Conservation (phyloP, 2,797 vertebrate genomes). For the Neosilurus hyrtlii region DNA sequence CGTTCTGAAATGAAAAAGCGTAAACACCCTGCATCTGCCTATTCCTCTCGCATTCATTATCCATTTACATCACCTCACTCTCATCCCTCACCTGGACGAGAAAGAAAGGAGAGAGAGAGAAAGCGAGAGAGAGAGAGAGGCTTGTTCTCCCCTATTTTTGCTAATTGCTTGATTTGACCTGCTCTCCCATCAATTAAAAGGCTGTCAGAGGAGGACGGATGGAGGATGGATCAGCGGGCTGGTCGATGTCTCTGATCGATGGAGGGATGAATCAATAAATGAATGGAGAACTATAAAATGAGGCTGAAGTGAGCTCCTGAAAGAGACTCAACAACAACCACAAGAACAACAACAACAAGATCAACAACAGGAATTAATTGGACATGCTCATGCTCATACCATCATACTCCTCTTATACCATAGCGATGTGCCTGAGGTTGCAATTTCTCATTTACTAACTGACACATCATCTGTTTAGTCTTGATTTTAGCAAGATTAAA, state of each 20-base stretch:
- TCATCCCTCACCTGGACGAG: slow-evolving; percentile 67
- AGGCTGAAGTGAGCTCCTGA: slow-evolving; percentile 57
- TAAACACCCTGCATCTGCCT: slow-evolving; percentile 78
- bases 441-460: not conserved
- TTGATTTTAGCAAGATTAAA: not conserved
- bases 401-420: not conserved
- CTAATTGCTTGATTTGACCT: slow-evolving; percentile 81
- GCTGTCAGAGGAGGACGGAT: slow-evolving; percentile 76
- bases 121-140: slow-evolving; percentile 46
- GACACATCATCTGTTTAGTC: not conserved
- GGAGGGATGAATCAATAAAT: slow-evolving; percentile 75
- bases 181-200: slow-evolving; percentile 80
- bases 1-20: slow-evolving; percentile 81
- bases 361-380: slow-evolving; percentile 61
- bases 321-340: slow-evolving; percentile 49
- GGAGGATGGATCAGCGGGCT: slow-evolving; percentile 72
- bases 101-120: not conserved
- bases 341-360: not conserved
- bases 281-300: slow-evolving; percentile 67
- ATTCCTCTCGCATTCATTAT: slow-evolving; percentile 76
- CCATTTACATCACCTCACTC: slow-evolving; percentile 65
- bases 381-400: slow-evolving; percentile 45
- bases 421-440: not conserved
- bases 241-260: slow-evolving; percentile 74
- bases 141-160: slow-evolving; percentile 72